These are phyloP conservation scores for Rallus crepitans DNA, from an alignment of 2,797 vertebrate genomes.

Conservation along the genomic window DNA sequence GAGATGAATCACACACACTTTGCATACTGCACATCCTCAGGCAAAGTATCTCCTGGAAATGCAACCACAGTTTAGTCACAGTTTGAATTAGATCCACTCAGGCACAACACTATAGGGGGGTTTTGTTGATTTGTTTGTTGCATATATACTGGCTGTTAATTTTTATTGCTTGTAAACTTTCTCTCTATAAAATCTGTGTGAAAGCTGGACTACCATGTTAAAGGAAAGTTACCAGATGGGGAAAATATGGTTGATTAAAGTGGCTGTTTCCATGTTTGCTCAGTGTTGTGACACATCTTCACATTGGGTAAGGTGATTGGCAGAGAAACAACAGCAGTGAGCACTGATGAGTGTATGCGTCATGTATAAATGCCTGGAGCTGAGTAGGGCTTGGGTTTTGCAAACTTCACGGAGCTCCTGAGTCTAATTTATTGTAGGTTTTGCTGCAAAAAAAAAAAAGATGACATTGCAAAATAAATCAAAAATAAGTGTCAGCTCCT, in stretches of 20 bases:
- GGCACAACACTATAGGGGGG: background rate
- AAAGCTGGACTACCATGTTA: constrained; percentile 45
- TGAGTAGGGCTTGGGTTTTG: background rate
- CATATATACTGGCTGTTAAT: constrained; percentile 38
- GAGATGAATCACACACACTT: constrained; percentile 49
- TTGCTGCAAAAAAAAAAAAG: constrained; percentile 27
- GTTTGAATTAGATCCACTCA: constrained; percentile 51
- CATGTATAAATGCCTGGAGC: constrained; percentile 56
- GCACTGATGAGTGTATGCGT: constrained; percentile 27
- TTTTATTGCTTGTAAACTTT: constrained; percentile 62
- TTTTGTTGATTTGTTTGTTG: constrained; percentile 43
- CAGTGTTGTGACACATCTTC: constrained; percentile 69
- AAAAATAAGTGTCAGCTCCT: background rate
- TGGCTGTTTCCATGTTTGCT: constrained; percentile 49
- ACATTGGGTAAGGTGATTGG: constrained; percentile 51
- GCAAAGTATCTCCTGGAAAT: constrained; percentile 59
- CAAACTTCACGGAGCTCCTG: constrained; percentile 16
- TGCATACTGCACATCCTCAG: constrained; percentile 30
- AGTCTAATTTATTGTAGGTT: constrained; percentile 32
- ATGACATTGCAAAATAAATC: background rate
- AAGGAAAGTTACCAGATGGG: constrained; percentile 67
- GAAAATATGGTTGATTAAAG: constrained; percentile 61
- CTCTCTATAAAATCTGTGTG: constrained; percentile 41
- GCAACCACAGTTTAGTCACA: constrained; percentile 45
- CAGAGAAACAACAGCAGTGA: constrained; percentile 60